Conservation (phyloP, 2,113 vertebrate species). For the Petroica traversi region DNA sequence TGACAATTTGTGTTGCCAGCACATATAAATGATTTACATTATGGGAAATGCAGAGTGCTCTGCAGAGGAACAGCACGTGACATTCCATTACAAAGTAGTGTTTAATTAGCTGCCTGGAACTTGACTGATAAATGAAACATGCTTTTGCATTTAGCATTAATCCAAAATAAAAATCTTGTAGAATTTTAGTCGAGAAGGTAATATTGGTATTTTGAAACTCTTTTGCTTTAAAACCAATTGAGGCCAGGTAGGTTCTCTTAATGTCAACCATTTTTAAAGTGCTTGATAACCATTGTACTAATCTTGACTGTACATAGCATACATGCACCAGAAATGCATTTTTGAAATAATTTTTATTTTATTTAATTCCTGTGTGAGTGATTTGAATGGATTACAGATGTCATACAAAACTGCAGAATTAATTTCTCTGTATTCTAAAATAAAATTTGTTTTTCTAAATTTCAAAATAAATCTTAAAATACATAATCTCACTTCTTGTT, state of each 20-base stretch:
- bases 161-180: not conserved
- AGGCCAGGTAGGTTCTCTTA: not conserved
- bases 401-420: not conserved
- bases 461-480: not conserved
- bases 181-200: not conserved
- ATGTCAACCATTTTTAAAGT: not conserved
- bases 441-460: not conserved
- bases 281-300: not conserved
- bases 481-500: not conserved
- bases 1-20: not conserved
- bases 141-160: not conserved
- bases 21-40: not conserved
- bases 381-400: not conserved
- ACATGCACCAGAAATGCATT: not conserved
- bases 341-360: not conserved
- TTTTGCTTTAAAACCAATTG: not conserved
- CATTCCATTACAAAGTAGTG: not conserved
- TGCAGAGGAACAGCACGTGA: not conserved
- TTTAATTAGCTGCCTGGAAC: not conserved
- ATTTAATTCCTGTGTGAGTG: not conserved
- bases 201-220: not conserved
- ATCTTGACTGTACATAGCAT: not conserved
- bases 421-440: not conserved
- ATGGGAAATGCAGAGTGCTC: fast-evolving
- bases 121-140: not conserved